Percentiles rank a stretch among this genome's conserved stretches.
Evolutionary conservation across 2,888 invertebrate species (phyloP).

Genomic region (Rhagonycha lutea): DNA sequence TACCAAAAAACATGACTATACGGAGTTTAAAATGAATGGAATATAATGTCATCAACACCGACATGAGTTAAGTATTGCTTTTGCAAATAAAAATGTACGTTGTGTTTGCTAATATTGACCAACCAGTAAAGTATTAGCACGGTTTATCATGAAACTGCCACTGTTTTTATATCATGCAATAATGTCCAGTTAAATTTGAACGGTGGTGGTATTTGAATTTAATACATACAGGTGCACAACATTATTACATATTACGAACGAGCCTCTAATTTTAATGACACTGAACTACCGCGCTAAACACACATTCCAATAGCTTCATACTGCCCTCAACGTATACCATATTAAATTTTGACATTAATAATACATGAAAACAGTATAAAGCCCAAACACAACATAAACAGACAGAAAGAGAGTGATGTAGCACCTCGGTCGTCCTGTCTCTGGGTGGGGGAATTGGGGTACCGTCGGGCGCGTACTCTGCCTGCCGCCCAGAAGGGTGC

Average conservation of each 20-base stretch:
- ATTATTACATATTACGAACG: slow-evolving; percentile 14
- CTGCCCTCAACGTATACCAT: slow-evolving; percentile 8
- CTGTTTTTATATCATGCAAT: neutral
- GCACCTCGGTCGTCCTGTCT: slow-evolving; percentile 58
- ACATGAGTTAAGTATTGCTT: neutral
- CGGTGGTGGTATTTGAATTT: neutral
- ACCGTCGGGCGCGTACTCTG: slow-evolving; percentile 56
- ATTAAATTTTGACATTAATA: neutral
- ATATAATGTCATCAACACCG: neutral
- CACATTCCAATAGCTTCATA: slow-evolving; percentile 27
- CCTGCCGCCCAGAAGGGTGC: slow-evolving; percentile 61
- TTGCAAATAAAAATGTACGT: slow-evolving; percentile 3
- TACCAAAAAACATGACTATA: neutral
- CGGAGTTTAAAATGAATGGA: neutral
- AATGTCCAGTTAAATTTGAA: neutral
- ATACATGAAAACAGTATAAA: slow-evolving; percentile 28
- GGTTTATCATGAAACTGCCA: neutral
- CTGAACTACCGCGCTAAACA: slow-evolving; percentile 30
- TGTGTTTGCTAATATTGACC: neutral
- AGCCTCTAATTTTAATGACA: slow-evolving; percentile 26
- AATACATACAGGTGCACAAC: slow-evolving; percentile 20
- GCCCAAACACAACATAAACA: slow-evolving; percentile 68
- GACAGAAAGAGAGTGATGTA: slow-evolving; percentile 63
- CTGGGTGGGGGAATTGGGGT: slow-evolving; percentile 55
- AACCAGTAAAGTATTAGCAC: neutral